These are phyloP conservation scores for Omphaloscelis lunosa DNA, from an alignment of 2,888 invertebrate genomes.

Conservation along the genomic window DNA sequence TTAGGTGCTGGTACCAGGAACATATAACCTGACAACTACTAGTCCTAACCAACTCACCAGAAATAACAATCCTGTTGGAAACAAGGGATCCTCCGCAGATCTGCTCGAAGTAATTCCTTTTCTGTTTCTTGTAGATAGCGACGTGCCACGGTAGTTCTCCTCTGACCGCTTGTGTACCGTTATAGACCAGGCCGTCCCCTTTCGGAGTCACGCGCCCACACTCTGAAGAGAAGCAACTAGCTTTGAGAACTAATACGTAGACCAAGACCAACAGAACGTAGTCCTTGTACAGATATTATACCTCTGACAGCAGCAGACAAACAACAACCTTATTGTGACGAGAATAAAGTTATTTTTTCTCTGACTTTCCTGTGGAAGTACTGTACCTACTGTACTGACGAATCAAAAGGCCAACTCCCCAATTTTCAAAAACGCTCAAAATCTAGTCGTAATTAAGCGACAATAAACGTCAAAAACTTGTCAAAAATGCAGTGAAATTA, in stretches of 20 bases:
- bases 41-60: slow-evolving; percentile 69
- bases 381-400: no score
- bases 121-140: slow-evolving; percentile 85
- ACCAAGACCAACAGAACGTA: background rate
- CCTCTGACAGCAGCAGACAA: no score
- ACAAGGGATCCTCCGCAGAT: slow-evolving; percentile 91
- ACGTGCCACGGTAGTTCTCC: slow-evolving; percentile 90
- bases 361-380: no score
- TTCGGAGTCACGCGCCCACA: slow-evolving; percentile 66
- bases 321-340: no score
- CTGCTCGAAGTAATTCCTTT: slow-evolving; percentile 70
- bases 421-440: no score
- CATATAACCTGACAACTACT: background rate
- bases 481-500: no score
- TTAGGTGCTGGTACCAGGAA: background rate
- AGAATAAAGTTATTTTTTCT: no score
- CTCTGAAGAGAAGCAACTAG: slow-evolving; percentile 41
- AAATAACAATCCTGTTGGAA: slow-evolving; percentile 74
- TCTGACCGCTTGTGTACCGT: slow-evolving; percentile 74
- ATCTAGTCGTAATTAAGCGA: no score
- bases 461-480: no score
- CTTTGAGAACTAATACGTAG: background rate
- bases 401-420: no score
- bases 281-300: no score
- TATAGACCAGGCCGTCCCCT: slow-evolving; percentile 79